A percentile compares a stretch with the other conserved stretches of the same genome.
These are phyloP conservation scores for Oncorhynchus tshawytscha DNA, from an alignment of 2,113 vertebrate genomes.

Conservation along the genomic window DNA sequence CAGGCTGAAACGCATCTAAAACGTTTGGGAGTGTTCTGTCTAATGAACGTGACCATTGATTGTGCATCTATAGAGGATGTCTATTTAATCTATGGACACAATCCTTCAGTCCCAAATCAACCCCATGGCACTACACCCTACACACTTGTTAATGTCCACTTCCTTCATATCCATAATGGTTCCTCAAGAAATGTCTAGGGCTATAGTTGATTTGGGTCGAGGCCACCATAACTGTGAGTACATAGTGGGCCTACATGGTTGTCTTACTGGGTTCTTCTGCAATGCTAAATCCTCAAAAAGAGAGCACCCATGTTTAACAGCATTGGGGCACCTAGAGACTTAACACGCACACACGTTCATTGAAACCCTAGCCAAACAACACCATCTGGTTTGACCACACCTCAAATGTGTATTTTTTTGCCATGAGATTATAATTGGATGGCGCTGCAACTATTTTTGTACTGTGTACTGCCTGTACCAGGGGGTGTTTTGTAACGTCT, in stretches of 20 bases:
- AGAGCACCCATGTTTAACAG: not conserved
- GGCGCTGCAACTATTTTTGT: conserved; percentile 77
- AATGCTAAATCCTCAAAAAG: conserved; percentile 28
- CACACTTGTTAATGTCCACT: not conserved
- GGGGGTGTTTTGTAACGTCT: conserved; percentile 21
- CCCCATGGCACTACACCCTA: not conserved
- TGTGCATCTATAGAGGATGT: not conserved
- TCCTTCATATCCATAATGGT: conserved; percentile 19
- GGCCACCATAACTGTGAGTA: conserved; percentile 15
- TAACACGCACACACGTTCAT: not conserved
- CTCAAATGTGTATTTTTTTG: conserved; percentile 5
- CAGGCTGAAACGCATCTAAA: not conserved
- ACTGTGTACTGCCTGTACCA: conserved; percentile 51
- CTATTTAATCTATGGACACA: conserved; percentile 15
- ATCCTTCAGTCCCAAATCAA: not conserved
- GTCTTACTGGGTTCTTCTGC: conserved; percentile 25
- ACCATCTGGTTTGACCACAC: conserved; percentile 50
- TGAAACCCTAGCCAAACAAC: conserved; percentile 48
- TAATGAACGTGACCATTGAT: not conserved
- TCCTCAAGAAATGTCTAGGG: not conserved
- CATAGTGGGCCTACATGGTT: conserved; percentile 13
- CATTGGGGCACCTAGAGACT: not conserved
- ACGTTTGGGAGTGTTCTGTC: not conserved
- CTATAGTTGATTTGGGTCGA: conserved; percentile 14
- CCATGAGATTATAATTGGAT: conserved; percentile 69